These are phyloP conservation scores for Syngnathus typhle DNA, from an alignment of 2,113 vertebrate species.

Conservation along the genomic window DNA sequence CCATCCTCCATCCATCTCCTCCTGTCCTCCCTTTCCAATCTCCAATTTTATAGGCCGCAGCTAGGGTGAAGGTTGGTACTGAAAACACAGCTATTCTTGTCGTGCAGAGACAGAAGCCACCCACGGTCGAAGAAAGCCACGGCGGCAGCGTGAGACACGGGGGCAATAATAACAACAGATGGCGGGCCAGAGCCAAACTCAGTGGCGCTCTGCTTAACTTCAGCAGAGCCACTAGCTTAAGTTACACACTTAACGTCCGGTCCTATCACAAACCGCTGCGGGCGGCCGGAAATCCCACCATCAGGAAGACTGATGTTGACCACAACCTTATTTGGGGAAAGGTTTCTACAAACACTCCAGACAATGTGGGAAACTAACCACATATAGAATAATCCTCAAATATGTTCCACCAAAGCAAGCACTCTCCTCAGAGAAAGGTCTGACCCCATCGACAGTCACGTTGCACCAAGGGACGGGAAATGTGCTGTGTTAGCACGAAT, in stretches of 20 bases:
- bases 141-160: constrained; percentile 15
- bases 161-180: constrained; percentile 43
- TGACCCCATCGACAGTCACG: not conserved
- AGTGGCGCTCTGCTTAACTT: constrained; percentile 24
- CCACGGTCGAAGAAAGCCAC: constrained; percentile 43
- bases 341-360: not conserved
- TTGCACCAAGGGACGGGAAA: not conserved
- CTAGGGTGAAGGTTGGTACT: constrained; percentile 2
- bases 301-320: constrained; percentile 12
- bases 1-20: constrained; percentile 9
- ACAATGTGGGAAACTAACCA: not conserved
- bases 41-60: not conserved
- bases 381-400: not conserved
- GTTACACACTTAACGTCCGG: constrained; percentile 16
- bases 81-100: constrained; percentile 48
- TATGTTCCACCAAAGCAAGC: not conserved
- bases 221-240: constrained; percentile 23
- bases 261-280: constrained; percentile 10
- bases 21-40: not conserved
- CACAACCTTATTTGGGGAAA: constrained; percentile 7
- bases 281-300: constrained; percentile 36
- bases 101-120: constrained; percentile 51
- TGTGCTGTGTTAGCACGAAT: not conserved
- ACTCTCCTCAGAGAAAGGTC: not conserved
- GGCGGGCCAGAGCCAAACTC: constrained; percentile 34